Base-by-base conservation (phyloP, 2,797 vertebrate species). In the Siniperca undulata region DNA sequence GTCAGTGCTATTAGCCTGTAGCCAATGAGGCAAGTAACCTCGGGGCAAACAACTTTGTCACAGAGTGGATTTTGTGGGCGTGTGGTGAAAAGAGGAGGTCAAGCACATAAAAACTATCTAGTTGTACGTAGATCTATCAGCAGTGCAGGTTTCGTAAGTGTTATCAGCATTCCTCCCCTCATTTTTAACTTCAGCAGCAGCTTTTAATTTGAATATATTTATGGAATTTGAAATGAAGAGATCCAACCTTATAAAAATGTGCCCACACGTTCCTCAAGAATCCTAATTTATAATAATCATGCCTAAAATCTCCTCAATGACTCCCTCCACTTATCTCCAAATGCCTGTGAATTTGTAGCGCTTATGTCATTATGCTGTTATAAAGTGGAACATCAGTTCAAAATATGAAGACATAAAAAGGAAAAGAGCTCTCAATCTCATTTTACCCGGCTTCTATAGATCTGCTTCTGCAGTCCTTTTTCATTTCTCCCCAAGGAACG, bases 321-420 rank as follows among this genome's bases (percentile, higher is more conserved):
- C 76, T 90, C 67, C 70, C 55, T 78, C 56, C 77, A 87, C 91
- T 92, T 91, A 91, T 92, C 88, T 88, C 71, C 69, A 77, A 91
- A 90, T 67, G 82, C 73, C 55, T 73, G 75, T 44, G 70, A 91
- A 88, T 88, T 82, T 76, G 80, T 38, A 13, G 71, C 38, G 70
- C 86, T 89, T 78, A 77, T 83, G 88, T 85, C 87, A 90, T 89
- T 90, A 83, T 61, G 79, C 75, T 42, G 74, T 86, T 81, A 78
- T 74, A 89, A 90, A 91, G 83, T 83, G 75, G 83, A 86, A 89
- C 80, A 83, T 89, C 77, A 30, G 81, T 81, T 83, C 60, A 64
- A 87, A 86, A 87, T 83, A 81, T 87, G 84, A 46, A 12, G 34
- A 88, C 80, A 82, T 74, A 70, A 88, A 87, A 89, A 88, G 78